phyloP scores from a whole-genome alignment of 2,888 invertebrate species.

The Coelinius sp. region DNA sequence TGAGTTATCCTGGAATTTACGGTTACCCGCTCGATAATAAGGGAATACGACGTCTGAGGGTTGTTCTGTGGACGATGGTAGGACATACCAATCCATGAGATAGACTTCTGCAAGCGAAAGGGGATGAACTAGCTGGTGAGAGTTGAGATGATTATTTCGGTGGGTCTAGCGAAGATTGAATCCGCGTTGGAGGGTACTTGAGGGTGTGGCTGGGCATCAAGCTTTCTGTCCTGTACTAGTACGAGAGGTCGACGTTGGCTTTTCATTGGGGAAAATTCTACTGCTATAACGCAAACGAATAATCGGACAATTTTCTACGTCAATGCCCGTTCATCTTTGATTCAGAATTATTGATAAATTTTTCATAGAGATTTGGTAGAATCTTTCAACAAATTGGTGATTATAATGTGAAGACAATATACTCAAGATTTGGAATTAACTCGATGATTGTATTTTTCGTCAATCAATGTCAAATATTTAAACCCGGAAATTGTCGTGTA shows the following conservation, averaged over 20 bases:
- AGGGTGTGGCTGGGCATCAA: slow-evolving; percentile 59
- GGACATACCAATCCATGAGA: slow-evolving; percentile 56
- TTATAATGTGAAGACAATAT: too few relatives aligned
- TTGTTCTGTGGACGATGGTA: slow-evolving; percentile 33
- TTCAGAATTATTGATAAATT: slow-evolving; percentile 39
- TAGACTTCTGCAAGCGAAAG: slow-evolving; percentile 63
- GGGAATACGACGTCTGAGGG: slow-evolving; percentile 46
- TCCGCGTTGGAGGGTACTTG: slow-evolving; percentile 66
- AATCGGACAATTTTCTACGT: slow-evolving; percentile 66
- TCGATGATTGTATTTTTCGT: too few relatives aligned
- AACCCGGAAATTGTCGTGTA: slow-evolving; percentile 41
- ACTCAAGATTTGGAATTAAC: too few relatives aligned
- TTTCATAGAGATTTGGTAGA: not conserved
- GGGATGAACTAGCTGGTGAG: slow-evolving; percentile 56
- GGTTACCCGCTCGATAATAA: slow-evolving; percentile 52
- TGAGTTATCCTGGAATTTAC: slow-evolving; percentile 49
- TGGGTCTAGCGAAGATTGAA: slow-evolving; percentile 64
- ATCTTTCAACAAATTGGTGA: too few relatives aligned
- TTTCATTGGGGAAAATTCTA: slow-evolving; percentile 54
- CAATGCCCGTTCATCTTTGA: slow-evolving; percentile 55
- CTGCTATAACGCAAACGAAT: slow-evolving; percentile 51
- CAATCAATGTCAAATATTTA: slow-evolving; percentile 20
- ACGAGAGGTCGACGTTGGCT: slow-evolving; percentile 60
- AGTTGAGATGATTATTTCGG: slow-evolving; percentile 64
- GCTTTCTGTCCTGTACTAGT: slow-evolving; percentile 45